Percentiles rank a stretch among this genome's conserved stretches.
Conservation (phyloP, 1,140 invertebrate species). For the Drosophila mauritiana region DNA sequence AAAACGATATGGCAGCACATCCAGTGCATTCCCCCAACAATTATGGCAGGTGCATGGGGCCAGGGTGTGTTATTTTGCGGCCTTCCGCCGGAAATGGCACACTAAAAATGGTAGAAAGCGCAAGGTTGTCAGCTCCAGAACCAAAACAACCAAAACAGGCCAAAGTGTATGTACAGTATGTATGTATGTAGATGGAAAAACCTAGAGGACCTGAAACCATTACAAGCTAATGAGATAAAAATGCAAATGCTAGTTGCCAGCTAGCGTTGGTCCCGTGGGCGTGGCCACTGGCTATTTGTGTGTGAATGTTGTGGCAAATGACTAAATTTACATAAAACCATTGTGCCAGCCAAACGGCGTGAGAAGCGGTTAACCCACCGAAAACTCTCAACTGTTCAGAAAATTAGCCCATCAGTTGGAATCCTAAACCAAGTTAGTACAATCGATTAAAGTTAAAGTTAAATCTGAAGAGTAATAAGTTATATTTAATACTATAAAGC, state of each 20-base stretch:
- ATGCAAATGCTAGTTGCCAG: constrained; percentile 68
- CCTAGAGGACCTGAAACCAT: constrained; percentile 69
- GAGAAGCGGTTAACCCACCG: constrained; percentile 32
- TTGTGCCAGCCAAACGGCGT: constrained; percentile 25
- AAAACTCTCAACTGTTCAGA: constrained; percentile 21
- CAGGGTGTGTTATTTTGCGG: constrained; percentile 51
- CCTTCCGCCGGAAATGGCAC: constrained; percentile 70
- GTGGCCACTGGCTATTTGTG: constrained; percentile 18
- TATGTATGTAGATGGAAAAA: constrained; percentile 15
- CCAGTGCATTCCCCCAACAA: constrained; percentile 26
- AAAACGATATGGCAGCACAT: constrained; percentile 52
- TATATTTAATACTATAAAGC: too few relatives aligned
- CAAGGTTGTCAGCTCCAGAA: constrained; percentile 52
- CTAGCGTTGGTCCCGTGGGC: constrained; percentile 23
- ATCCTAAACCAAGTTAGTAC: not conserved
- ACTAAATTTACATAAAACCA: constrained; percentile 78
- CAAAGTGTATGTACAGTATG: not conserved
- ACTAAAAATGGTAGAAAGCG: constrained; percentile 45
- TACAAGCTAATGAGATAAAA: constrained; percentile 83
- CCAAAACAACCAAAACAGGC: constrained; percentile 41
- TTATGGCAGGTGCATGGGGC: constrained; percentile 36
- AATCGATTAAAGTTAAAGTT: not conserved
- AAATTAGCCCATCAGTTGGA: constrained; percentile 28
- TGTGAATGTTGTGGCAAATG: constrained; percentile 66
- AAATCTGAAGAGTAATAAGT: too few relatives aligned